Percentiles rank a stretch among this genome's conserved stretches.
Evolutionary conservation across 2,888 invertebrate species (phyloP).

Genomic region (Drosophila neoperkinsi): DNA sequence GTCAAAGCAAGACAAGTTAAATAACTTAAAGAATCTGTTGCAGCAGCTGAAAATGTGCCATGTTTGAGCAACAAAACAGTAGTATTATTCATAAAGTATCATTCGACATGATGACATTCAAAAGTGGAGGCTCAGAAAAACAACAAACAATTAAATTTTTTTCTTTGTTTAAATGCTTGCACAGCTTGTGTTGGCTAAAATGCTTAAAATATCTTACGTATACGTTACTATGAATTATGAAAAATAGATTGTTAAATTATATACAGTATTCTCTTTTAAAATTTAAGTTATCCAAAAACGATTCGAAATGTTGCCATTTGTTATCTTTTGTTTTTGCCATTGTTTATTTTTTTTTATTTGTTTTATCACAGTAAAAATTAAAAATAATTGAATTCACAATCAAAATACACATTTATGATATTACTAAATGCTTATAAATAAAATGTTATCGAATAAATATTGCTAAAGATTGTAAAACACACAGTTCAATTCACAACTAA

Average conservation of each 20-base stretch:
- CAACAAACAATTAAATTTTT: not conserved
- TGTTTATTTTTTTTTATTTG: constrained; percentile 59
- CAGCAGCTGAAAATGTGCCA: constrained; percentile 78
- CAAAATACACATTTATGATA: constrained; percentile 70
- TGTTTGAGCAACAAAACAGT: constrained; percentile 30
- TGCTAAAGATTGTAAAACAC: constrained; percentile 51
- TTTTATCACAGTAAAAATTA: constrained; percentile 83
- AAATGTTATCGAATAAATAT: constrained; percentile 55
- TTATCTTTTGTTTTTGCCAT: constrained; percentile 52
- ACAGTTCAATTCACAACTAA: constrained; percentile 52
- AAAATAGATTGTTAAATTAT: constrained; percentile 10
- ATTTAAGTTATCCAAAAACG: not conserved
- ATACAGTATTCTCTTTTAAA: constrained; percentile 23
- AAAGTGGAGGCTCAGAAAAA: constrained; percentile 27
- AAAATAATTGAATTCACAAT: constrained; percentile 76
- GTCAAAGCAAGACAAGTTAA: constrained; percentile 34
- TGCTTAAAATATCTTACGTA: constrained; percentile 18
- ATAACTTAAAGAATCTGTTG: constrained; percentile 76
- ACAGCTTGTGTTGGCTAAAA: constrained; percentile 25
- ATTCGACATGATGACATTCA: not conserved
- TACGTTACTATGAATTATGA: constrained; percentile 7
- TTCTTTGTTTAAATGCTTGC: constrained; percentile 15
- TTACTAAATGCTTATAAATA: constrained; percentile 61
- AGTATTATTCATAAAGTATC: not conserved
- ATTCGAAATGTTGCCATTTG: constrained; percentile 17